These are phyloP conservation scores for Microchirus variegatus DNA, from an alignment of 2,797 vertebrate species.

Conservation along the genomic window DNA sequence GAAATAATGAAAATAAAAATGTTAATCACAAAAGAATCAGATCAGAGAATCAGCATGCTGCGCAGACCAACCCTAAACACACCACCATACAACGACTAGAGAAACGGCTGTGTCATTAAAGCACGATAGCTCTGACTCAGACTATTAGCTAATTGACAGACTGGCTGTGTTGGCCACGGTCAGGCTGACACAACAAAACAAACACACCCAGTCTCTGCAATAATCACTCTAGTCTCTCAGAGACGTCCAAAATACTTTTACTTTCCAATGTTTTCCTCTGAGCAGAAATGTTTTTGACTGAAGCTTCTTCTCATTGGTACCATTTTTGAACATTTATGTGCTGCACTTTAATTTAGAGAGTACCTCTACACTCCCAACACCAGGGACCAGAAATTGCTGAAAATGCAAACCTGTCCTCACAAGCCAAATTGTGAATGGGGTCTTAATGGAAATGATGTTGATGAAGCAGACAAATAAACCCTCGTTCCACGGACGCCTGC, in stretches of 20 bases:
- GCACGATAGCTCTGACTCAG: slow-evolving; percentile 66
- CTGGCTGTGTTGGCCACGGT: slow-evolving; percentile 37
- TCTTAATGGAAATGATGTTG: slow-evolving; percentile 45
- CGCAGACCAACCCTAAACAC: slow-evolving; percentile 19
- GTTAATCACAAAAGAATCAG: too few relatives aligned
- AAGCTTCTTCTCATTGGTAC: background rate
- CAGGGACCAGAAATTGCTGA: slow-evolving; percentile 32
- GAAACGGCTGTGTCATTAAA: slow-evolving; percentile 59
- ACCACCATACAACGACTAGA: slow-evolving; percentile 19
- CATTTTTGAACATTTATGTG: slow-evolving; percentile 13
- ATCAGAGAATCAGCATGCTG: background rate
- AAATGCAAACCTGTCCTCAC: slow-evolving; percentile 37
- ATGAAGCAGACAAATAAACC: slow-evolving; percentile 37
- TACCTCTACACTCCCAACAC: slow-evolving; percentile 11
- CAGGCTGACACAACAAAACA: slow-evolving; percentile 47
- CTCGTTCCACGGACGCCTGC: slow-evolving; percentile 19
- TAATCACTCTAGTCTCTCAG: background rate
- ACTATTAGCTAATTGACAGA: slow-evolving; percentile 77
- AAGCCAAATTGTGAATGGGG: slow-evolving; percentile 33
- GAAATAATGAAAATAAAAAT: too few relatives aligned
- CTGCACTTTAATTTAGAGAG: slow-evolving; percentile 39
- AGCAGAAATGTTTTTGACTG: background rate
- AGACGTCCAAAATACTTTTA: background rate
- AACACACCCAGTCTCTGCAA: slow-evolving; percentile 10
- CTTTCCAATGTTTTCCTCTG: background rate